phyloP scores from a whole-genome alignment of 2,888 invertebrate species.

The Oscheius onirici region DNA sequence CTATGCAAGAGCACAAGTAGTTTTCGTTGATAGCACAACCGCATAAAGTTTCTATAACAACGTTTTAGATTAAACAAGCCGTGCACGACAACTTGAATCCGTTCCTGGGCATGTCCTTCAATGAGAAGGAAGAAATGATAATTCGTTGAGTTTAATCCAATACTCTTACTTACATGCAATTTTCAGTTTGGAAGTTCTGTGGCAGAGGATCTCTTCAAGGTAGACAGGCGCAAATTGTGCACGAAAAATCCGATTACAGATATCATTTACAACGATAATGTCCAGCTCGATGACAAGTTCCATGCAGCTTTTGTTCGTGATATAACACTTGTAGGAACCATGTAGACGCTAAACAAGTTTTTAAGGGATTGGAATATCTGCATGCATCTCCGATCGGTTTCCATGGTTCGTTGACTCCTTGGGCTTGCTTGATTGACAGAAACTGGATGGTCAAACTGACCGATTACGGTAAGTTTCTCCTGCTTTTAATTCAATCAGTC shows the following conservation, averaged over 20 bases:
- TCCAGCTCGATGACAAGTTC: conserved; percentile 54
- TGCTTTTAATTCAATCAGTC: not conserved
- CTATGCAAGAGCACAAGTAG: no score
- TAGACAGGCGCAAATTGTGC: not conserved
- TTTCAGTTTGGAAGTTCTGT: conserved; percentile 68
- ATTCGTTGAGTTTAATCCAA: conserved; percentile 15
- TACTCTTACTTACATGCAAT: no score
- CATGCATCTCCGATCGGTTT: conserved; percentile 57
- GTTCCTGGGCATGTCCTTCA: conserved; percentile 82
- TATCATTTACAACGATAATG: conserved; percentile 57
- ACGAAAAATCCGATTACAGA: conserved; percentile 35
- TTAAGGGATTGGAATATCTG: conserved; percentile 73
- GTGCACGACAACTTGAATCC: conserved; percentile 96
- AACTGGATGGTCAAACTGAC: conserved; percentile 71
- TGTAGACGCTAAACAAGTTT: conserved; percentile 68
- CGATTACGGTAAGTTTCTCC: conserved; percentile 62
- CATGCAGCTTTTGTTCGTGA: conserved; percentile 60
- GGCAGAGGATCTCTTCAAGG: conserved; percentile 66
- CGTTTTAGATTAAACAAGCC: conserved; percentile 81
- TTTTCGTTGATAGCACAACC: no score
- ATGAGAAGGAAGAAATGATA: conserved; percentile 69
- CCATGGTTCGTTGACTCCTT: conserved; percentile 64
- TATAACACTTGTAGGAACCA: conserved; percentile 41
- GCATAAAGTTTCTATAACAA: no score
- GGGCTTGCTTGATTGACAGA: conserved; percentile 68